Evolutionary conservation across 1,140 invertebrate genomes (phyloP), one percentile per base, ranked within the genome.

Genomic region (Elysia chlorotica): DNA sequence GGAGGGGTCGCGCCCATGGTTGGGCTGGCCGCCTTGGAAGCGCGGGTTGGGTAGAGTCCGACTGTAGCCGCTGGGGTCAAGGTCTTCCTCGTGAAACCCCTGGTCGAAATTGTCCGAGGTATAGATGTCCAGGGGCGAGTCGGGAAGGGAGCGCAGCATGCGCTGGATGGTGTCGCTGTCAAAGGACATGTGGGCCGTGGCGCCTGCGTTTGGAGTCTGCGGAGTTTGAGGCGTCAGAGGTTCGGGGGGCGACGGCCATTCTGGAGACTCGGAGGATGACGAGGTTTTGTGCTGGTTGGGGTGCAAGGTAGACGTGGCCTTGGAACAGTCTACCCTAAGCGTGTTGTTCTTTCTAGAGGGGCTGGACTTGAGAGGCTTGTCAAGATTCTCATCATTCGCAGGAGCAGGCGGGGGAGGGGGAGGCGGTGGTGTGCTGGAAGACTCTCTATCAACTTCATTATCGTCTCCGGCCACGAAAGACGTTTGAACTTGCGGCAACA

Each of bases 121-220:
- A 37, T 77, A 74, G 35, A 79, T 79, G 74, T 81, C 82, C 19
- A 82, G 74, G 0, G 84, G 82, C 14, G 85, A 84, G 19, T 81
- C 78, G 4, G 94, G 92, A 90, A 98, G 93, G 30, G 95, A 95
- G 81, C 97, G 96, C 74, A 98, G 88, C 93, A 98, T 96, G 57
- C 94, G 91, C 84, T 97, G 97, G 75, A 98, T 88, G 0, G 95
- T 96, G 85, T 93, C 94, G 76, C 94, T 94, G 87, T 95, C 94
- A 78, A 89, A 83, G 59, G 81, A 80, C 21, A 83, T 76, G 57
- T 81, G 79, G 33, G 77, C 78, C 17, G 76, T 73, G n/a, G n/a
- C n/a, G n/a, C n/a, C n/a, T 41, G 66, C 61, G 17, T 77, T 75
- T 23, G 84, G 84, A 2, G 79, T 86, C 23, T 80, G 74, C 23